Base-by-base conservation (phyloP, 30 jellyfish, hydroid and myxozoan genomes). In the Cassiopea andromeda region DNA sequence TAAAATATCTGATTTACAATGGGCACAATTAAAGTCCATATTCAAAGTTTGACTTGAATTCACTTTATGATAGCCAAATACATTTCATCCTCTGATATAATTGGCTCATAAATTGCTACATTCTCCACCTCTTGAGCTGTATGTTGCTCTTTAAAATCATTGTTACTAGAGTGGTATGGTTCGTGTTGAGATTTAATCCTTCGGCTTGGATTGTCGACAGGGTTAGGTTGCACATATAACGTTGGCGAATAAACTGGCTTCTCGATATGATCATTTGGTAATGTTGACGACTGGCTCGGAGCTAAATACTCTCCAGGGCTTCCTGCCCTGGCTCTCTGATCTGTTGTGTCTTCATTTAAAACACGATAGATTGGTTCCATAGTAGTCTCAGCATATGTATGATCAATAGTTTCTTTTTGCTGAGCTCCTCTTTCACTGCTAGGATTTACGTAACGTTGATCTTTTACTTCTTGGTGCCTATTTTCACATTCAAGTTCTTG, bases 161-260 rank as follows among this genome's bases (percentile, higher is more conserved):
- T 14, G 19, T 61, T 9, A 75, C 7, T 69, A 46, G 67, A 1
- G 5, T 44, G 1, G 60, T 13, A 58, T 7, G 44, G 60, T 58
- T 46, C 69, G 47, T 75, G 64, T 4, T 69, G 70, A 77, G 57
- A 77, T 2, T 49, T 46, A 27, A 16, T 8, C 5, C 4, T 77
- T 1, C 1, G 49, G 47, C 8, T 54, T 48, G 14, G 75, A 9
- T 2, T 17, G 27, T 54, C 50, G 19, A 77, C 86, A 1, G 86
- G 86, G 59, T 77, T 77, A n/a, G 86, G 86, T 49, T 77, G 86
- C 12, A 77, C 50, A 75, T 77, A 77, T 47, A 47, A 75, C 50
- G 86, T 4, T 77, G 73, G 59, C 1, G 75, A 27, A 77, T 77
- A 77, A 6, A 14, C 86, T 10, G 74, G 59, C n/a, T 77, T 14